Evolutionary conservation across 2,113 vertebrate species (phyloP), one percentile per base, ranked within the genome.

Genomic region (Melierax canorus): DNA sequence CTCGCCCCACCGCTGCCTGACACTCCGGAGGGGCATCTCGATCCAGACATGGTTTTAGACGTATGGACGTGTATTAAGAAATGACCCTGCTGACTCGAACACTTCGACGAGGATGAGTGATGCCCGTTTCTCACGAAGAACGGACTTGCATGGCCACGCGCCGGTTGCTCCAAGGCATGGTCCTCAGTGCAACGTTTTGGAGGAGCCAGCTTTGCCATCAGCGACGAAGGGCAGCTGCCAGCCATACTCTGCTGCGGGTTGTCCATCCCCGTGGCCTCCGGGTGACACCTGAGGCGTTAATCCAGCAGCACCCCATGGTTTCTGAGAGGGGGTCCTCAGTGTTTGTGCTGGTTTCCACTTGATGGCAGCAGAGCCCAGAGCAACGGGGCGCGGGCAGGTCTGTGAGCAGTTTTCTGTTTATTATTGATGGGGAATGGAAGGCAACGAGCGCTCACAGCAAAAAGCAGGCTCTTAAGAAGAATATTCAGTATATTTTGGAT

Each of bases 361-460:
- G 95, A 81, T 96, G 97, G 97, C 95, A 97, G 97, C 97, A 98
- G 82, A 98, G 94, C 85, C 97, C 93, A 41, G 39, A 48, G 59
- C 81, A 96, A 74, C 9, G 2, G 48, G 30, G 56, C 5, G 1
- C 18, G 8, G 63, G 88, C 71, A 63, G 66, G 6, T 7, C 48
- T 20, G 46, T 5, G 39, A 87, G 63, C 17, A 5, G 4, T 8
- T 60, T 48, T 50, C 30, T 26, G 50, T 24, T 14, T 34, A 3
- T n/a, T 56, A 9, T 4, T 34, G 79, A 43, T 15, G 6, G 24
- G 1, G 7, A 55, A 17, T 4, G 22, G 72, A 86, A 56, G 30
- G 20, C 5, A 9, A 13, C 15, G 43, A 79, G 51, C 6, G 1
- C 59, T n/a, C 19, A 9, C 36, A 15, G 51, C 36, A 60, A 32